Conservation (phyloP, 2,113 vertebrate genomes). For the Sebastes schlegelii region DNA sequence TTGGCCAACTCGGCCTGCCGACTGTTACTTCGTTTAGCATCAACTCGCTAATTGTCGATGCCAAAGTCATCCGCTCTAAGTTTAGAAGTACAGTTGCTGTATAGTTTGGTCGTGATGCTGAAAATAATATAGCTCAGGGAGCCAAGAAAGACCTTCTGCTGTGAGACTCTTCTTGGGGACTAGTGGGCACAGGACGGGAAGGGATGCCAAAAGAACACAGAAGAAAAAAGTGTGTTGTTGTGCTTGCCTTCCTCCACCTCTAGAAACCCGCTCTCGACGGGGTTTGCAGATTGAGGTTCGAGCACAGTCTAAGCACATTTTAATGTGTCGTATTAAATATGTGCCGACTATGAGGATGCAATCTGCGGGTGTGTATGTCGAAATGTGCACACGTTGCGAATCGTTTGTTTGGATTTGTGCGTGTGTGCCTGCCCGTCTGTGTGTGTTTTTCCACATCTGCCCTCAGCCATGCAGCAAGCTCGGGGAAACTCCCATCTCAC, state of each 20-base stretch:
- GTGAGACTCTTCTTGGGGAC: conserved; percentile 24
- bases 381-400: background rate
- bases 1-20: background rate
- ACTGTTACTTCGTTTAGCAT: conserved; percentile 23
- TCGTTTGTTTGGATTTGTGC: conserved; percentile 13
- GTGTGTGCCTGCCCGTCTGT: conserved; percentile 4
- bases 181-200: conserved; percentile 17
- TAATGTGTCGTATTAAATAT: background rate
- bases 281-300: no score
- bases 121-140: conserved; percentile 32
- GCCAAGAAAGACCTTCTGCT: conserved; percentile 47
- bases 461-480: conserved; percentile 47
- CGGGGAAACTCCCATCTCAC: conserved; percentile 59
- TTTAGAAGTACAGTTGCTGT: conserved; percentile 27
- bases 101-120: conserved; percentile 1
- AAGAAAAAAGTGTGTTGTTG: background rate
- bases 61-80: conserved; percentile 22
- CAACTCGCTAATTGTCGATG: conserved; percentile 4
- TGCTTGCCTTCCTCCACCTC: background rate
- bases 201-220: conserved; percentile 5
- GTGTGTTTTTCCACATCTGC: conserved; percentile 45
- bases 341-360: background rate
- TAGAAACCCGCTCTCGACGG: background rate
- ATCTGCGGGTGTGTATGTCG: conserved; percentile 1
- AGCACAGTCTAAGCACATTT: no score